Evolutionary conservation across 2,113 vertebrate species (phyloP), one percentile per base, ranked within the genome.

Genomic region (Mola mola): DNA sequence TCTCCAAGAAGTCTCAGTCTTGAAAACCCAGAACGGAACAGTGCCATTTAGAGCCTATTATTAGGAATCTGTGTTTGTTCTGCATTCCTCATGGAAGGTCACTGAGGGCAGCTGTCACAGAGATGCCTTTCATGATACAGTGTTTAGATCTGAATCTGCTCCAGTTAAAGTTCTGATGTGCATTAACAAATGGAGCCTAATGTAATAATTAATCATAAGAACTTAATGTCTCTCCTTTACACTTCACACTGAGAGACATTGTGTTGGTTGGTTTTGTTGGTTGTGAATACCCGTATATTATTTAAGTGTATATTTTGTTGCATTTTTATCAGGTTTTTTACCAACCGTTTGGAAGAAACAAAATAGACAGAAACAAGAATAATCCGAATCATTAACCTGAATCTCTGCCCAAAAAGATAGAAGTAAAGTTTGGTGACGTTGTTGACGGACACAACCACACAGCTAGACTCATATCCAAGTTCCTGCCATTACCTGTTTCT

Each of bases 401-500:
- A n/a, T n/a, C n/a, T n/a, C n/a, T n/a, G n/a, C n/a, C n/a, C n/a
- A n/a, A n/a, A n/a, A n/a, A n/a, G n/a, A n/a, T n/a, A n/a, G n/a
- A n/a, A n/a, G n/a, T n/a, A n/a, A n/a, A 66, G 52, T 66, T 41
- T 33, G 28, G 10, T 38, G 34, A 33, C 19, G 41, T 48, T 50
- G 17, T 40, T 82, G 74, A 6, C 2, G 4, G 41, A 10, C 3
- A 21, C 24, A 73, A 52, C 66, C 76, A 57, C 79, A 78, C 28
- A 81, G 53, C 44, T 42, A 22, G 46, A 71, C 20, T 41, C 38
- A 40, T 81, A 85, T 80, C 65, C 55, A 37, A 43, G 8, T 57
- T 42, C 62, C 49, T 78, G 59, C 56, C 71, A 68, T 64, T 70
- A 26, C 47, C 43, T 11, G 53, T 42, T 75, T 72, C 50, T 73